Conservation (phyloP, 2,797 vertebrate species). For the Hapalemur alaotrensis region DNA sequence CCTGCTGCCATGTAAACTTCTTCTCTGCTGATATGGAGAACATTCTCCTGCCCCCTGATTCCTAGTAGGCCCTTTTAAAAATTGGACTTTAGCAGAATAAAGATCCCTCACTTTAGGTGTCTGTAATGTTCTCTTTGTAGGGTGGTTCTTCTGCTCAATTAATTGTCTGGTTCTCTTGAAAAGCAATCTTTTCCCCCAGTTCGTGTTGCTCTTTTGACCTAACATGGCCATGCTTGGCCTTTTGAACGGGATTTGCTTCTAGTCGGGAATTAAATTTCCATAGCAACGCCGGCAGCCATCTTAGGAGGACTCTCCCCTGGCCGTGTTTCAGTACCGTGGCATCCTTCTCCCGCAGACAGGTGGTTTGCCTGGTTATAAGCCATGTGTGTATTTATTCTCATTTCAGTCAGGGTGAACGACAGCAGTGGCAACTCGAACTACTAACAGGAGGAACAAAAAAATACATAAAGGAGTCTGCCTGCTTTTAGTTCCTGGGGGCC, state of each 20-base stretch:
- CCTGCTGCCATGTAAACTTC: background rate
- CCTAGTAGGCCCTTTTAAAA: background rate
- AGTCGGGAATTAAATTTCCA: conserved; percentile 73
- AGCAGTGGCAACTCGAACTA: background rate
- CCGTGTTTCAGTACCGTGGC: no score
- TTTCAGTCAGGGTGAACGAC: background rate
- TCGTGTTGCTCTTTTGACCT: conserved; percentile 73
- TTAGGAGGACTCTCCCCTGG: background rate
- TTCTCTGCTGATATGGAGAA: background rate
- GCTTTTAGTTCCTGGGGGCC: background rate
- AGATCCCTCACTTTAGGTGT: conserved; percentile 15
- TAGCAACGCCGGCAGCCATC: conserved; percentile 64
- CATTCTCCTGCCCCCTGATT: background rate
- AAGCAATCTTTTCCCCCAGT: conserved; percentile 73
- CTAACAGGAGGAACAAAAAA: background rate
- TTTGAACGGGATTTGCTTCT: conserved; percentile 67
- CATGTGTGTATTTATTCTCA: background rate
- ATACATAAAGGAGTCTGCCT: background rate
- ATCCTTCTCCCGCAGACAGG: background rate
- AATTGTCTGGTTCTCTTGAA: conserved; percentile 70
- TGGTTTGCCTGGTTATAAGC: background rate
- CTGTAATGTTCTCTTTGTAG: conserved; percentile 49
- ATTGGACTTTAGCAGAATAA: conserved; percentile 25
- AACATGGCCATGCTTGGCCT: conserved; percentile 75
- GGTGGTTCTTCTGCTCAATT: conserved; percentile 65